Evolutionary conservation across 2,888 invertebrate species (phyloP).

Genomic region (Synanthedon vespiformis): DNA sequence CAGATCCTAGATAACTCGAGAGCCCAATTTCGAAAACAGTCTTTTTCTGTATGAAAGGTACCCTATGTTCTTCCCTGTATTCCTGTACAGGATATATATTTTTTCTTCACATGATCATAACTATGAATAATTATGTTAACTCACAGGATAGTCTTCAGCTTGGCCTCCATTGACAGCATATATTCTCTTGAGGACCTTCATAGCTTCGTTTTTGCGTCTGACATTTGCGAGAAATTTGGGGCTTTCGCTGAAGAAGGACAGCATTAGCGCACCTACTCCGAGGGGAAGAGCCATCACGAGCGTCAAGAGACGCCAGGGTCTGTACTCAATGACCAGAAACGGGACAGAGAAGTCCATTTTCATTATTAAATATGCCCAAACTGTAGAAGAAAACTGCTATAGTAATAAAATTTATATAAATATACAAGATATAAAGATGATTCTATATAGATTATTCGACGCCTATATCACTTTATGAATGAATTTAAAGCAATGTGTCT

Average conservation of each 20-base stretch:
- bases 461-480: too few species aligned
- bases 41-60: too few species aligned
- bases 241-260: conserved; percentile 76
- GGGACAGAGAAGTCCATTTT: conserved; percentile 42
- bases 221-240: conserved; percentile 80
- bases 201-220: conserved; percentile 72
- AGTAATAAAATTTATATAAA: too few species aligned
- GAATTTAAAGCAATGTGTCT: too few species aligned
- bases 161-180: conserved; percentile 66
- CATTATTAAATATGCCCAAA: conserved; percentile 37
- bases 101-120: background rate
- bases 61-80: too few species aligned
- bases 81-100: background rate
- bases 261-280: conserved; percentile 68
- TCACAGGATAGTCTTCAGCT: conserved; percentile 37
- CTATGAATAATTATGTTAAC: conserved; percentile 7
- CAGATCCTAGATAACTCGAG: too few species aligned
- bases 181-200: conserved; percentile 70
- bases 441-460: too few species aligned
- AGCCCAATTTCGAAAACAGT: too few species aligned
- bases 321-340: conserved; percentile 35
- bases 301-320: conserved; percentile 55
- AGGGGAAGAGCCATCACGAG: conserved; percentile 71
- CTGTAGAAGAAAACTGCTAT: background rate
- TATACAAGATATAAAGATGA: too few species aligned